phyloP scores from a whole-genome alignment of 1,140 invertebrate genomes.

The Scylla paramamosain region DNA sequence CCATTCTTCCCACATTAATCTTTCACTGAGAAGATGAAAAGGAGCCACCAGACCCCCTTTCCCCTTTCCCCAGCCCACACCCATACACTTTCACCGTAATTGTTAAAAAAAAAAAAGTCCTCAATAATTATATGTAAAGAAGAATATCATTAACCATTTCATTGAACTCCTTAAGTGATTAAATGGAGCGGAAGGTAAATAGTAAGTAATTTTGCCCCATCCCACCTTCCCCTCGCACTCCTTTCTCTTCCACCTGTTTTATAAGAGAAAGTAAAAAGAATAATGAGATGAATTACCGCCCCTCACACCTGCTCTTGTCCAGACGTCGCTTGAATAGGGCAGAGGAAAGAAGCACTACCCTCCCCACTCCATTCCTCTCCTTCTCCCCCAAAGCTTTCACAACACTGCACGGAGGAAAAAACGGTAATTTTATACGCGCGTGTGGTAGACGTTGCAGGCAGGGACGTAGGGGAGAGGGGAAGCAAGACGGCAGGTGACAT shows the following conservation, averaged over 20 bases:
- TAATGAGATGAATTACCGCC: constrained; percentile 14
- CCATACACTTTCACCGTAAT: too few relatives aligned
- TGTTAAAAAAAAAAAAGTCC: too few relatives aligned
- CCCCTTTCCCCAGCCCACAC: neutral
- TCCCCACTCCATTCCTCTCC: constrained; percentile 24
- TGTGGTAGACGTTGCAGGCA: constrained; percentile 3
- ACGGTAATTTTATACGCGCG: neutral
- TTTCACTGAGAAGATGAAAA: neutral
- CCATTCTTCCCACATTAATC: neutral
- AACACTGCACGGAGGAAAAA: neutral
- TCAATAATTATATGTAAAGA: neutral
- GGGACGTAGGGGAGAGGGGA: neutral
- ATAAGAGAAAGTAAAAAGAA: neutral
- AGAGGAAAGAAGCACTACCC: neutral
- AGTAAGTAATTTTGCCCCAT: neutral
- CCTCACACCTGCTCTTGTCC: constrained; percentile 18
- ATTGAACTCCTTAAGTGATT: neutral
- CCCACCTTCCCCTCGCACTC: neutral
- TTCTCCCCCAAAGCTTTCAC: constrained; percentile 25
- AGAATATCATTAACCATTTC: neutral
- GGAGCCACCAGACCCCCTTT: neutral
- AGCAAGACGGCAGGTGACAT: constrained; percentile 63
- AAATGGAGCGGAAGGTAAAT: neutral
- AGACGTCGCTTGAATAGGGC: neutral
- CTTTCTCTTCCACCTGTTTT: constrained; percentile 32